Evolutionary conservation across 2,797 vertebrate species (phyloP).

Genomic region (Enteromius thamalakanensis): DNA sequence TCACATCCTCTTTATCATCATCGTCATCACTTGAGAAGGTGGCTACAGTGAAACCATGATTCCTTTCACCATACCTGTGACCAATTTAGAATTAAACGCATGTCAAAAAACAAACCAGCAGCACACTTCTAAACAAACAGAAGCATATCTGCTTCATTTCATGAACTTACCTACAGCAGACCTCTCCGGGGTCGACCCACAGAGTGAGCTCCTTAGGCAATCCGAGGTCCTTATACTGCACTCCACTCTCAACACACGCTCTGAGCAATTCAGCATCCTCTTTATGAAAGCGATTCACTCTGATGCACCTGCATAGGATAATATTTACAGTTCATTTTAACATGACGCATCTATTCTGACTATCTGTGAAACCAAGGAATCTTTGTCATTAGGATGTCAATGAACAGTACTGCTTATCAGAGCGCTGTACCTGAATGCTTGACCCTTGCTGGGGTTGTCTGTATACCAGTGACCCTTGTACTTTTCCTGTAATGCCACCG

Average conservation of each 20-base stretch:
- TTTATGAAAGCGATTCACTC: conserved; percentile 71
- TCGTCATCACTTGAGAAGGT: conserved; percentile 69
- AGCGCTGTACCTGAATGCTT: conserved; percentile 83
- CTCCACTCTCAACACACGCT: conserved; percentile 74
- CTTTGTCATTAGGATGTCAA: neutral
- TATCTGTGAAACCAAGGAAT: neutral
- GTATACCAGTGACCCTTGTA: conserved; percentile 88
- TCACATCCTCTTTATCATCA: conserved; percentile 69
- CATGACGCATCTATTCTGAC: neutral
- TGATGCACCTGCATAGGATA: conserved; percentile 71
- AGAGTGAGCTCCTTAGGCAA: conserved; percentile 75
- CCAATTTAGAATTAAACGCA: neutral
- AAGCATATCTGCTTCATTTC: neutral
- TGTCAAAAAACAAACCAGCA: neutral
- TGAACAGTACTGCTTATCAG: neutral
- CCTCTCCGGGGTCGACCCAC: conserved; percentile 80
- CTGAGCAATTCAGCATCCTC: conserved; percentile 74
- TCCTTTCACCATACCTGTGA: conserved; percentile 76
- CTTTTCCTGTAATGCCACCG: conserved; percentile 79
- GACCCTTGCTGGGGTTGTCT: conserved; percentile 83
- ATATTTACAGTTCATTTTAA: neutral
- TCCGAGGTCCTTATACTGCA: conserved; percentile 71
- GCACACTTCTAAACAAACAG: neutral
- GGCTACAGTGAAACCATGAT: conserved; percentile 77
- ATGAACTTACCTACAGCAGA: conserved; percentile 77